phyloP scores from a whole-genome alignment of 2,113 vertebrate genomes.

The Prolemur simus region DNA sequence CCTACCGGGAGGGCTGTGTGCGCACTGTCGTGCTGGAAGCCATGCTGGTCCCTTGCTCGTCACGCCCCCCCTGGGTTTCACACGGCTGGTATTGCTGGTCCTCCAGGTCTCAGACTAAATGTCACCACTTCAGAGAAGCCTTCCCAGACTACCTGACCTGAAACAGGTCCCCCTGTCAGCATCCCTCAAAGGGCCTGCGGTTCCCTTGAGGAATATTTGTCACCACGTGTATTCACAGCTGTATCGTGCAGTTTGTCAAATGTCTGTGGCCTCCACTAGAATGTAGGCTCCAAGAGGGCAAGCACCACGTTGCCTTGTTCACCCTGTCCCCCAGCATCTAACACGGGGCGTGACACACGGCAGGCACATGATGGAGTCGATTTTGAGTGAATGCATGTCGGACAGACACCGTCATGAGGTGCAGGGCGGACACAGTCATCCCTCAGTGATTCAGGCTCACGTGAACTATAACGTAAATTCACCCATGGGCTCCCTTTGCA shows the following conservation, averaged over 20 bases:
- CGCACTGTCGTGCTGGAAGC: not conserved
- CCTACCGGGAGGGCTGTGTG: fast-evolving
- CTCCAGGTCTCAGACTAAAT: not conserved
- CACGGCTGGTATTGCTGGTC: not conserved
- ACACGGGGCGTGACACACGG: fast-evolving
- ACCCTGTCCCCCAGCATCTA: not conserved
- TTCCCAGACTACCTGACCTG: not conserved
- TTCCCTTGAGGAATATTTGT: not conserved
- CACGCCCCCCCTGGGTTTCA: not conserved
- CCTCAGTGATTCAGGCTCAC: not conserved
- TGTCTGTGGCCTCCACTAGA: not conserved
- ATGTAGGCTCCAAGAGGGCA: not conserved
- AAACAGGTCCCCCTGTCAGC: not conserved
- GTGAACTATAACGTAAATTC: not conserved
- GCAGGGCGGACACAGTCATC: not conserved
- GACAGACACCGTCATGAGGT: not conserved
- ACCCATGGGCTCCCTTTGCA: not conserved
- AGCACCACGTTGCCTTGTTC: fast-evolving
- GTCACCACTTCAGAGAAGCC: not conserved
- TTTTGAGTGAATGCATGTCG: not conserved
- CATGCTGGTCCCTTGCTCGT: not conserved
- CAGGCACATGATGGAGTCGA: not conserved
- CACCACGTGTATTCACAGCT: fast-evolving
- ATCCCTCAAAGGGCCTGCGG: not conserved
- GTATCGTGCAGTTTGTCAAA: fast-evolving